Percentiles rank a stretch among this genome's conserved stretches.
These are phyloP conservation scores for Pantherophis guttatus DNA, from an alignment of 2,113 vertebrate genomes.

Conservation along the genomic window DNA sequence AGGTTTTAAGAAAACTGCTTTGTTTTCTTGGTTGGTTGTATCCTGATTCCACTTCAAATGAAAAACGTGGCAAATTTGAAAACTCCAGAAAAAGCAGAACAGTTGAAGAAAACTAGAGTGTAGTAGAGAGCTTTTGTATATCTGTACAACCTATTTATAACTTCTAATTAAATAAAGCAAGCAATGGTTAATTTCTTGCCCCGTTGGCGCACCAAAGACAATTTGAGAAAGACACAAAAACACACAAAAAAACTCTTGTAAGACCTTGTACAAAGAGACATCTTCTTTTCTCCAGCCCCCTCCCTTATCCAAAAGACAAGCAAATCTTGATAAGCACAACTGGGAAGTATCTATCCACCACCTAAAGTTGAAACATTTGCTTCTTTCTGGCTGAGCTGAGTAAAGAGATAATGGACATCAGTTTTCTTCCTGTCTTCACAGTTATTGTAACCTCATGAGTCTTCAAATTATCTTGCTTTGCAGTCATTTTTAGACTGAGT, in stretches of 20 bases:
- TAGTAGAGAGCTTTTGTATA: not conserved
- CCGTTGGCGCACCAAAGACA: not conserved
- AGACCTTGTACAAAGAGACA: not conserved
- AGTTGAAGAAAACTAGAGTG: not conserved
- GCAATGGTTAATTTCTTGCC: not conserved
- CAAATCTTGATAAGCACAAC: slow-evolving; percentile 38
- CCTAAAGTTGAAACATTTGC: slow-evolving; percentile 51
- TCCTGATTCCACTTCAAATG: not conserved
- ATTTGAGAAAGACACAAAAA: slow-evolving; percentile 15
- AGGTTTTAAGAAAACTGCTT: not conserved
- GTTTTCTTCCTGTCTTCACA: slow-evolving; percentile 50
- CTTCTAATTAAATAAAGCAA: not conserved
- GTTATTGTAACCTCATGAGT: slow-evolving; percentile 63
- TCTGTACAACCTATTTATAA: not conserved
- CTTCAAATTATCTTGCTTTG: slow-evolving; percentile 64
- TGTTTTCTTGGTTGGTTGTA: not conserved
- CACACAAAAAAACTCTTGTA: not conserved
- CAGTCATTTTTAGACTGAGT: slow-evolving; percentile 52
- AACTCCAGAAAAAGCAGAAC: not conserved
- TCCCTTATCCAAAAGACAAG: slow-evolving; percentile 38
- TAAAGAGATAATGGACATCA: slow-evolving; percentile 56
- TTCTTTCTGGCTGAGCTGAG: slow-evolving; percentile 28
- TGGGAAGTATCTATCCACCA: slow-evolving; percentile 44
- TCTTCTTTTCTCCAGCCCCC: not conserved
- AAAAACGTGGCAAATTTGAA: not conserved